phyloP scores from a whole-genome alignment of 2,888 invertebrate genomes.

The Notocelia uddmanniana region DNA sequence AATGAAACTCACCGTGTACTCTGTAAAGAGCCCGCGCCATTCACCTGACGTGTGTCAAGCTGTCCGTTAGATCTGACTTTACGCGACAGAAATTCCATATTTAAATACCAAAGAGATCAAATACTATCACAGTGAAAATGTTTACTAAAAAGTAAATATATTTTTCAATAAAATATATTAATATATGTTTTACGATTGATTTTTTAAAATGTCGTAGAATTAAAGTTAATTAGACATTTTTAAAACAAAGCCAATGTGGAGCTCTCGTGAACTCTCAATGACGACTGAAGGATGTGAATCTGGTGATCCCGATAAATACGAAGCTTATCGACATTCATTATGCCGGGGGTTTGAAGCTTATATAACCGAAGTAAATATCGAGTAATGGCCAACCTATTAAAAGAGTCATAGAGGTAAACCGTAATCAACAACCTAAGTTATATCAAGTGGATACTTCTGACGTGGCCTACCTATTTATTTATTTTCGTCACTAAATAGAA shows the following conservation, averaged over 20 bases:
- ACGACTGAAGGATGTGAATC: conserved; percentile 71
- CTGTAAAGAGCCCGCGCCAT: conserved; percentile 65
- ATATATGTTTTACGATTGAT: conserved; percentile 43
- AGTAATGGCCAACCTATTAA: conserved; percentile 22
- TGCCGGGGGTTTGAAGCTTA: conserved; percentile 42
- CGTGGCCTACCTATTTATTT: no score
- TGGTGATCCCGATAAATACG: conserved; percentile 57
- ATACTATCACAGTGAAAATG: conserved; percentile 62
- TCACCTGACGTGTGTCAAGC: conserved; percentile 71
- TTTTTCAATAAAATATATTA: conserved; percentile 21
- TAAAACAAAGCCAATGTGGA: conserved; percentile 52
- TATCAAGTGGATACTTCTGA: no score
- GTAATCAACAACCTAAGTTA: no score
- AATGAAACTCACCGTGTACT: conserved; percentile 68
- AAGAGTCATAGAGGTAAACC: not conserved
- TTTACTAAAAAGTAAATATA: conserved; percentile 43
- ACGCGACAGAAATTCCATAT: conserved; percentile 76
- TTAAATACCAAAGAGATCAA: conserved; percentile 62
- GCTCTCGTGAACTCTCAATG: conserved; percentile 68
- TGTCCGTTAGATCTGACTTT: conserved; percentile 72
- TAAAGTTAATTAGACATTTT: conserved; percentile 39
- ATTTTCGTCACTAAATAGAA: no score
- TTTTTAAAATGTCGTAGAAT: conserved; percentile 13
- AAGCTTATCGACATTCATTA: conserved; percentile 56
- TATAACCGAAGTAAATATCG: conserved; percentile 50